Evolutionary conservation across 2,797 vertebrate genomes (phyloP).

Genomic region (Limosa lapponica): DNA sequence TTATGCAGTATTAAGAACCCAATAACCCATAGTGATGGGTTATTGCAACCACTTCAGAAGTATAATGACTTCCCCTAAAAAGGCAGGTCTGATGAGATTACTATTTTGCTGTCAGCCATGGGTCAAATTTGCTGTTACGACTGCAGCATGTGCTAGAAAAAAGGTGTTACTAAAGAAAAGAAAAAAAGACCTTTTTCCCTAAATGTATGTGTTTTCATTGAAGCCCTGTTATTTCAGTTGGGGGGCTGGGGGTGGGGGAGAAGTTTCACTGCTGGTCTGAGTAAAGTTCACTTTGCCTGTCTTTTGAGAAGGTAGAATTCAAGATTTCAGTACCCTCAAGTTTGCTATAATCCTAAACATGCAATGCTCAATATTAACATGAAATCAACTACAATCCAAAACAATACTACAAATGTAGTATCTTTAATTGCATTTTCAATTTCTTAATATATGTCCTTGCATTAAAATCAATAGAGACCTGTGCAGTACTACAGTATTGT

Average conservation of each 20-base stretch:
- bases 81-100: background rate
- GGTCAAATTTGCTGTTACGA: background rate
- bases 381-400: background rate
- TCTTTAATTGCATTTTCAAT: background rate
- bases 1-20: background rate
- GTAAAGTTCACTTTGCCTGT: background rate
- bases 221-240: background rate
- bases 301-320: background rate
- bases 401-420: background rate
- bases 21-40: background rate
- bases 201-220: background rate
- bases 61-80: background rate
- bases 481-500: background rate
- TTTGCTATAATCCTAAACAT: background rate
- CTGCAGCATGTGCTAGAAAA: background rate
- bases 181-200: background rate
- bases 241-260: rapidly evolving
- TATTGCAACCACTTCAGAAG: background rate
- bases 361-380: background rate
- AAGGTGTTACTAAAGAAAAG: background rate
- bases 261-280: background rate
- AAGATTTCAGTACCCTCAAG: background rate
- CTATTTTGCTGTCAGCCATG: background rate
- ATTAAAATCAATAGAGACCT: background rate
- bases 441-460: background rate